Base-by-base conservation (phyloP, 2,797 vertebrate genomes). In the Hoplostethus mediterraneus region DNA sequence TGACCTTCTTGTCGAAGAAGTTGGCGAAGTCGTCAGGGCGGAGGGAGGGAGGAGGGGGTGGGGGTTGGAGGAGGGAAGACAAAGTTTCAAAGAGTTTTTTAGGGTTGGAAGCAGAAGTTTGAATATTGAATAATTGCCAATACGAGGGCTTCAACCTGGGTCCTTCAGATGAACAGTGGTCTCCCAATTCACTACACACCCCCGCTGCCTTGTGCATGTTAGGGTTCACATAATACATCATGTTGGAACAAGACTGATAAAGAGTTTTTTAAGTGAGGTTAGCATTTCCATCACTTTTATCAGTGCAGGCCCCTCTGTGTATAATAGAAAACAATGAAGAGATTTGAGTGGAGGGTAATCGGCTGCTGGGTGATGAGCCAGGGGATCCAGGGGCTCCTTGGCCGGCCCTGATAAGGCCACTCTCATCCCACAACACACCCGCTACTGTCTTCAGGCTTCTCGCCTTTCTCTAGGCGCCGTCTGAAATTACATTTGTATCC, bases 381-480 rank as follows among this genome's bases (percentile, higher is more conserved):
- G 67, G 85, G 86, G 90, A 88, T 81, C 77, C 67, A 64, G 87
- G 76, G 88, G 75, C 81, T 86, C 64, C 69, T 81, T 89, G 87
- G 81, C 70, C 74, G 7, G 67, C 78, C 53, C 76, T 71, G 89
- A 93, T 91, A 91, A 91, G 75, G 63, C 74, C 66, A 45, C 67
- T 75, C 57, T 90, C 81, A 78, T 80, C 85, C 84, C 69, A 69
- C 71, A 77, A 74, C 75, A 73, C 54, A 73, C 54, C 79, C 67
- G 61, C 75, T 73, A 68, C 63, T 67, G 71, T 58, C 74, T 74
- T 86, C 65, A 73, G 59, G 58, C 59, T 77, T 77, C 74, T 76
- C 3, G 42, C 57, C 59, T 44, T 6, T 8, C 25, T 14, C 21
- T 52, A 59, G 60, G 63, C 77, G 73, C 59, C 65, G 56, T 72